Conservation (phyloP, 37 sponge, comb jelly and placozoan genomes). For the Haliclona indistincta region DNA sequence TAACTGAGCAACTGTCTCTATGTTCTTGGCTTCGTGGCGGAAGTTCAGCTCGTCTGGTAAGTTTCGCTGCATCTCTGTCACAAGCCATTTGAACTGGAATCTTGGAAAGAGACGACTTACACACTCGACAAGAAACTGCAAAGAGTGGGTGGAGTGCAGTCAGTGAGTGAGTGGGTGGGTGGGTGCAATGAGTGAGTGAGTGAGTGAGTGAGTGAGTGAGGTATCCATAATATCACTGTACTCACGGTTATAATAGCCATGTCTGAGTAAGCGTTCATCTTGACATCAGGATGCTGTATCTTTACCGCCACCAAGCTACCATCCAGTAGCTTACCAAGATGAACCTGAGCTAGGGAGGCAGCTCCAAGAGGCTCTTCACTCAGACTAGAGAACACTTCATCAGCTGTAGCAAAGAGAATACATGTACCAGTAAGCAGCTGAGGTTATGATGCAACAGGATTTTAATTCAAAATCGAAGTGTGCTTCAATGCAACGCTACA, state of each 20-base stretch:
- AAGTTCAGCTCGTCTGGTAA: constrained; percentile 91
- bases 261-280: constrained; percentile 76
- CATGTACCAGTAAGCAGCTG: not conserved
- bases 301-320: constrained; percentile 87
- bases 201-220: not conserved
- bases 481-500: not conserved
- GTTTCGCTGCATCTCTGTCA: constrained; percentile 69
- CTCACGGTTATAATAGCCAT: constrained; percentile 79
- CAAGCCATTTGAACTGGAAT: constrained; percentile 90
- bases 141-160: not conserved
- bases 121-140: constrained; percentile 77
- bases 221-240: not conserved
- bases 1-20: constrained; percentile 67
- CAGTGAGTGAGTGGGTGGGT: no score
- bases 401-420: constrained; percentile 11
- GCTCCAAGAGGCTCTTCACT: constrained; percentile 76
- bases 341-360: constrained; percentile 89
- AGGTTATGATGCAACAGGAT: not conserved
- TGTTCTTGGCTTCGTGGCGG: constrained; percentile 79
- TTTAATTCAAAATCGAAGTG: not conserved
- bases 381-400: constrained; percentile 73
- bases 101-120: constrained; percentile 77
- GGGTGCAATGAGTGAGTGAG: no score
- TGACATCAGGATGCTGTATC: constrained; percentile 89
- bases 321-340: constrained; percentile 60